A percentile compares a stretch with the other conserved stretches of the same genome.
Evolutionary conservation across 2,888 invertebrate species (phyloP).

Genomic region (Zygogramma bicolorata): DNA sequence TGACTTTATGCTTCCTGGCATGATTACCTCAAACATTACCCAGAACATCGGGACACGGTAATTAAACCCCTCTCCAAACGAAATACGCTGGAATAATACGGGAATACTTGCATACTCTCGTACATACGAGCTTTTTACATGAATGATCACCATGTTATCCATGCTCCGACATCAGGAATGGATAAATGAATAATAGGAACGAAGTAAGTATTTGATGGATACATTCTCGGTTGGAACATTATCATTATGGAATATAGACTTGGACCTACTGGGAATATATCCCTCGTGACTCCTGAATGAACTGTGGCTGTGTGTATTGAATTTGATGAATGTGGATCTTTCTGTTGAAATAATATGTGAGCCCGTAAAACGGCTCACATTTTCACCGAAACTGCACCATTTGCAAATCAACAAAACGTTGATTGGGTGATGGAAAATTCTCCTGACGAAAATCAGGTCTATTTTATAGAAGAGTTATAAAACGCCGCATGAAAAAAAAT

Average conservation of each 20-base stretch:
- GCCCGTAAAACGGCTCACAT: too few species aligned
- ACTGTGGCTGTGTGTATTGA: not conserved
- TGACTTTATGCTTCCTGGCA: too few species aligned
- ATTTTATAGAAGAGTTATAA: too few species aligned
- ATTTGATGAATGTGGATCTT: not conserved
- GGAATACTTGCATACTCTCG: not conserved
- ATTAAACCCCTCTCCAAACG: too few species aligned
- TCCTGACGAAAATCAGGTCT: too few species aligned
- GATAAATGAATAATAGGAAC: conserved; percentile 3
- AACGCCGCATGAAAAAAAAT: too few species aligned
- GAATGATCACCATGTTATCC: conserved; percentile 7
- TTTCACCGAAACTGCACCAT: too few species aligned
- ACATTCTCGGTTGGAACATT: not conserved
- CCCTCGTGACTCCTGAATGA: not conserved
- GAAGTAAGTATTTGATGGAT: not conserved
- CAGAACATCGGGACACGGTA: too few species aligned
- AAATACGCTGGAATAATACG: not conserved
- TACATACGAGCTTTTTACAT: conserved; percentile 8
- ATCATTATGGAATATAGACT: not conserved
- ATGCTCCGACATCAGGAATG: conserved; percentile 12
- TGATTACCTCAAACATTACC: too few species aligned
- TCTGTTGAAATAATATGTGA: not conserved
- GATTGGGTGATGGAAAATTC: too few species aligned
- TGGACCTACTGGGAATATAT: not conserved
- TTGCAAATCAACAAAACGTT: too few species aligned